Base-by-base conservation (phyloP, 2,888 invertebrate species). In the Pyrochroa serraticornis region DNA sequence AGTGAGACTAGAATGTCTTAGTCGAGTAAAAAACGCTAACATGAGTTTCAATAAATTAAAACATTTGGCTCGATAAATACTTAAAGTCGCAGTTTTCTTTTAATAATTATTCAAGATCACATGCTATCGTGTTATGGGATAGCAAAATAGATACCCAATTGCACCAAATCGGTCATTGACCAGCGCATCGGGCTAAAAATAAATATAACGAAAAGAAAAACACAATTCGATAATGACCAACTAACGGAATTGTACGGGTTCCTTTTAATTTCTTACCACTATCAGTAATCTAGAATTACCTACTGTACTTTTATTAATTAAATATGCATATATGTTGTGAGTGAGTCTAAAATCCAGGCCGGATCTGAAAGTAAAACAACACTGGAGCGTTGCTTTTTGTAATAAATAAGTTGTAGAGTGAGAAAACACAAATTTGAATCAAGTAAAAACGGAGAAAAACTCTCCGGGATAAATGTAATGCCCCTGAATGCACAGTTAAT, bases 61-160 rank as follows among this genome's bases (percentile, higher is more conserved):
- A 37, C 32, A 56, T 67, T 65, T 66, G 67, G 67, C 64, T 67
- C 65, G 49, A 44, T 43, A 56, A 64, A 67, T 66, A 66, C 67
- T 65, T 58, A 57, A 59, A 52, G 55, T 65, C 60, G 63, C 62
- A 60, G 59, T 55, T 61, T 43, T 41, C 22, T 22, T 43, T 37
- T 31, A 39, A 47, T 43, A 52, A 57, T 53, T 58, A 47, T 49
- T 61, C 53, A 52, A 61, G 44, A 62, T 64, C 64, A 58, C 62
- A 46, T 60, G 64, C 64, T 64, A 63, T 64, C 64, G 44, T 65
- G 43, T 51, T 36, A 31, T 62, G 68, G 68, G 68, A 68, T 67
- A 68, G 68, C 68, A 68, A 68, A 68, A 68, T 59, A 64, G 48
- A 61, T 60, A 60, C 49, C 62, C 61, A 51, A 39, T 54, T 44